Percentiles rank a stretch among this genome's conserved stretches.
phyloP scores from a whole-genome alignment of 2,888 invertebrate genomes.

The Lepidocyrtinus sp. region DNA sequence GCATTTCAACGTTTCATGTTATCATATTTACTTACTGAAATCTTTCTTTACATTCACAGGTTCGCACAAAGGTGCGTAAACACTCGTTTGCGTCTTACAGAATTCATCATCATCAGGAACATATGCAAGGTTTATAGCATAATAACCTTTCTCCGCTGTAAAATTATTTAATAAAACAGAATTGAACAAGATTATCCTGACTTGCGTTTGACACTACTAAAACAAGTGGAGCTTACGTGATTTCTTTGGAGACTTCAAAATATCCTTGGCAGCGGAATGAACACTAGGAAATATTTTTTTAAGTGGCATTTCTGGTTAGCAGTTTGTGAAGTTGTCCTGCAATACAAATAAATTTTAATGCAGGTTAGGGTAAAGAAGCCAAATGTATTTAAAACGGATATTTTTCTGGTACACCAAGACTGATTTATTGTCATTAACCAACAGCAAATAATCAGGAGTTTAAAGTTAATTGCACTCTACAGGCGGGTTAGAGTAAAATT shows the following conservation, averaged over 20 bases:
- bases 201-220: neutral
- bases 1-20: neutral
- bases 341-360: no score
- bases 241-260: no score
- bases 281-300: no score
- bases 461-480: no score
- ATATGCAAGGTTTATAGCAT: constrained; percentile 28
- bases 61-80: constrained; percentile 6
- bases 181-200: neutral
- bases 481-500: no score
- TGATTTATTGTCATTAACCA: no score
- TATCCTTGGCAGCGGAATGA: neutral
- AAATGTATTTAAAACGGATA: no score
- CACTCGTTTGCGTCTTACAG: constrained; percentile 3
- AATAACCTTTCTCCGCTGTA: constrained; percentile 21
- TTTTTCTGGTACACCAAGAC: no score
- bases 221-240: neutral
- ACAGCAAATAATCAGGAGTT: no score
- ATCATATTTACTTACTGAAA: neutral
- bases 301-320: no score
- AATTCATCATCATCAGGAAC: constrained; percentile 14
- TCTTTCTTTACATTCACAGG: neutral
- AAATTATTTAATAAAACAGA: neutral
- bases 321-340: no score
- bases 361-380: no score